phyloP scores from a whole-genome alignment of 2,113 vertebrate genomes.

The Mixornis gularis region DNA sequence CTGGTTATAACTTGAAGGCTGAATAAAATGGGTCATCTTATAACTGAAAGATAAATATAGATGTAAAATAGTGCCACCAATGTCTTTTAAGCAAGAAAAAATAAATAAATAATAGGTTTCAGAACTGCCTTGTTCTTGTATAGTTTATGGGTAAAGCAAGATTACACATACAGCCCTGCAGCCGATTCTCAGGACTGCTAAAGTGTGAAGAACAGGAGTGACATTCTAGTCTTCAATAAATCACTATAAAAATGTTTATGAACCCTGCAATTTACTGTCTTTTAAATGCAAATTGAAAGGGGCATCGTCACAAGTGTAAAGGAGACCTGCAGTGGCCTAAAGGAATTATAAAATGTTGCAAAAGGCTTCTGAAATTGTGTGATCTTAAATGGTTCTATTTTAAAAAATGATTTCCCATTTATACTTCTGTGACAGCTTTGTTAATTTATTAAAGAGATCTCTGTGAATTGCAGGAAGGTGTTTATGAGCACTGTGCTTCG shows the following conservation, averaged over 20 bases:
- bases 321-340: slow-evolving; percentile 66
- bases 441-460: slow-evolving; percentile 60
- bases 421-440: slow-evolving; percentile 47
- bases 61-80: slow-evolving; percentile 42
- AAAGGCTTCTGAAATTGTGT: slow-evolving; percentile 48
- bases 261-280: slow-evolving; percentile 80
- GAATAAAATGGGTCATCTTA: slow-evolving; percentile 67
- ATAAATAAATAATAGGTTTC: slow-evolving; percentile 49
- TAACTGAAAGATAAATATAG: slow-evolving; percentile 57
- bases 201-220: slow-evolving; percentile 78
- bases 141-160: slow-evolving; percentile 67
- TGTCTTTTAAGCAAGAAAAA: slow-evolving; percentile 44
- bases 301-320: slow-evolving; percentile 65
- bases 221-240: slow-evolving; percentile 77
- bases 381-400: slow-evolving; percentile 65
- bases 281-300: slow-evolving; percentile 82
- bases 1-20: slow-evolving; percentile 59
- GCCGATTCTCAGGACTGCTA: slow-evolving; percentile 73
- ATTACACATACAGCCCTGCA: slow-evolving; percentile 58
- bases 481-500: not conserved
- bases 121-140: slow-evolving; percentile 48
- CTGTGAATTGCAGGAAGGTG: slow-evolving; percentile 29
- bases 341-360: slow-evolving; percentile 62
- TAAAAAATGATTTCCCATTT: slow-evolving; percentile 51
- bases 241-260: slow-evolving; percentile 83